phyloP scores from a whole-genome alignment of 2,888 invertebrate species.

The Hartigia nigra region DNA sequence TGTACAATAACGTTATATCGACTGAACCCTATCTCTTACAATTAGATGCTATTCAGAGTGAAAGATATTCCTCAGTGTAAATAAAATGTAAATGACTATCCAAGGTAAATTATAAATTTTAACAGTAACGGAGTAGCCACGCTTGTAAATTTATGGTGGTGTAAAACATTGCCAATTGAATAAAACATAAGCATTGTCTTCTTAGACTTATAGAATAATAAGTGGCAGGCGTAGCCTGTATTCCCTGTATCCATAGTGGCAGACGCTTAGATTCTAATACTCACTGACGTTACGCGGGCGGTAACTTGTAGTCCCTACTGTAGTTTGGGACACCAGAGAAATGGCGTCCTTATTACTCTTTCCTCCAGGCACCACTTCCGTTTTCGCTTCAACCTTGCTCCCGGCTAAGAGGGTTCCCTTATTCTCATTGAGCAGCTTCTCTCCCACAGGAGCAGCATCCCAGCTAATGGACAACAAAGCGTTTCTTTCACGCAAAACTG shows the following conservation, averaged over 20 bases:
- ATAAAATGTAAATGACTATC: neutral
- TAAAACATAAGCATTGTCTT: neutral
- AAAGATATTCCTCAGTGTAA: neutral
- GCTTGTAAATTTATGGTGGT: neutral
- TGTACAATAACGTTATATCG: neutral
- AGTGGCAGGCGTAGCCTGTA: slow-evolving; percentile 15
- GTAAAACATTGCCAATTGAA: neutral
- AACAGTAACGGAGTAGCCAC: neutral
- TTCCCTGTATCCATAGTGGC: slow-evolving; percentile 19
- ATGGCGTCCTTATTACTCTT: slow-evolving; percentile 42
- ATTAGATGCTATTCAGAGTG: neutral
- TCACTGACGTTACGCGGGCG: slow-evolving; percentile 38
- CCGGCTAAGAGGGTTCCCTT: slow-evolving; percentile 27
- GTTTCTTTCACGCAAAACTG: slow-evolving; percentile 4
- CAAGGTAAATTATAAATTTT: neutral
- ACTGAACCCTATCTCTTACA: neutral
- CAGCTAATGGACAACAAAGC: slow-evolving; percentile 39
- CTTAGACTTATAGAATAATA: neutral
- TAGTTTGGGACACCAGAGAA: slow-evolving; percentile 29
- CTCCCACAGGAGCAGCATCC: slow-evolving; percentile 41
- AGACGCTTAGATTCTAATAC: slow-evolving; percentile 31
- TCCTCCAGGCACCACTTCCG: slow-evolving; percentile 35
- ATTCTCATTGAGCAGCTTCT: slow-evolving; percentile 37
- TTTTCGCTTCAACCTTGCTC: slow-evolving; percentile 27
- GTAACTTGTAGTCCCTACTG: slow-evolving; percentile 31